A percentile compares a stretch with the other conserved stretches of the same genome.
These are phyloP conservation scores for Pyrochroa serraticornis DNA, from an alignment of 2,888 invertebrate genomes.

Conservation along the genomic window DNA sequence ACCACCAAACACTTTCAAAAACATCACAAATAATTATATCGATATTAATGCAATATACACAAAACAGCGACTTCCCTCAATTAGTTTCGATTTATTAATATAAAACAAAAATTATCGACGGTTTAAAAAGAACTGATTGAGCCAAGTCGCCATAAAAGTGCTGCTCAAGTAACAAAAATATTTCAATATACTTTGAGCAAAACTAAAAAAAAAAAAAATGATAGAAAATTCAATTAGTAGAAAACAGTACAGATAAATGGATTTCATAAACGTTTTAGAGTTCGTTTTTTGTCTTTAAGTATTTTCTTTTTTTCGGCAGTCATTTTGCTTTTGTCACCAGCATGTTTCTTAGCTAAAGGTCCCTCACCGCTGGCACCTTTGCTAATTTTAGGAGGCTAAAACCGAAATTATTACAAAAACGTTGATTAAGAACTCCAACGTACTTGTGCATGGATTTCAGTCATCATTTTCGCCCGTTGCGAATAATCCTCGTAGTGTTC, in stretches of 20 bases:
- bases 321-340: conserved; percentile 74
- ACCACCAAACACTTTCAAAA: no score
- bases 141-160: neutral
- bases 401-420: conserved; percentile 25
- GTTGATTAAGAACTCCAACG: conserved; percentile 18
- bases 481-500: conserved; percentile 94
- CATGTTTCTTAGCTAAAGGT: conserved; percentile 84
- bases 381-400: conserved; percentile 62
- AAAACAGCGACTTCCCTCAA: no score
- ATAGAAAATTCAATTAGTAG: conserved; percentile 19
- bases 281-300: conserved; percentile 83
- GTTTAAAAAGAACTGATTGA: no score
- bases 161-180: conserved; percentile 6
- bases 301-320: conserved; percentile 75
- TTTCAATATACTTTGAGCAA: conserved; percentile 12
- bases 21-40: no score
- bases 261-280: conserved; percentile 82
- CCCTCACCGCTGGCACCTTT: conserved; percentile 64
- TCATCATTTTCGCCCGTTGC: conserved; percentile 86
- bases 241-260: conserved; percentile 18
- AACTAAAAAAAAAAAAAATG: conserved; percentile 25
- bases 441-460: conserved; percentile 86
- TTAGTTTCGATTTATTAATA: no score
- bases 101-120: no score
- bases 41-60: no score